A percentile compares a stretch with the other conserved stretches of the same genome.
These are phyloP conservation scores for Sebastes kiyomatsui DNA, from an alignment of 2,797 vertebrate genomes.

Conservation along the genomic window DNA sequence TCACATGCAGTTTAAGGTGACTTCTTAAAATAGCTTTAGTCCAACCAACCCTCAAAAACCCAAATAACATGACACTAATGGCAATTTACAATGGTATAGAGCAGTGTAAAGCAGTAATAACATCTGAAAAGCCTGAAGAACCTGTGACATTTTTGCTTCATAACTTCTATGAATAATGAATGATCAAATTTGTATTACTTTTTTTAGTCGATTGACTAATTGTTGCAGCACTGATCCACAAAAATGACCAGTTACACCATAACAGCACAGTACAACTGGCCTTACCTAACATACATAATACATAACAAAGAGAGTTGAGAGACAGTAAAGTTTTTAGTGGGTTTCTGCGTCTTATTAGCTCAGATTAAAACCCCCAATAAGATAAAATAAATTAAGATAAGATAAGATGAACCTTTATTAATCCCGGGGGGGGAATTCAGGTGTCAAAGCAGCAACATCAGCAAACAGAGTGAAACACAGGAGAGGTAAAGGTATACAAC, in stretches of 20 bases:
- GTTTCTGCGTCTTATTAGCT: background rate
- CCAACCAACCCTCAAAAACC: background rate
- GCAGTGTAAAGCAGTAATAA: background rate
- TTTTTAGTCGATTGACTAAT: background rate
- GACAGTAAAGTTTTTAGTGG: background rate
- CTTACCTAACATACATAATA: background rate
- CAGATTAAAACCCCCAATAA: background rate
- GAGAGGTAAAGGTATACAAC: too few relatives aligned
- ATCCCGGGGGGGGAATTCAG: too few relatives aligned
- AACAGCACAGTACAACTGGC: too few relatives aligned
- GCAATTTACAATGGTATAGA: background rate
- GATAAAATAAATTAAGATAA: too few relatives aligned
- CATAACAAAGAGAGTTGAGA: background rate
- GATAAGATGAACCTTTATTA: too few relatives aligned
- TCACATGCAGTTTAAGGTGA: background rate
- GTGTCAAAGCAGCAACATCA: too few relatives aligned
- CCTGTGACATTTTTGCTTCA: background rate
- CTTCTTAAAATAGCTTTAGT: background rate
- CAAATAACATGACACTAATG: background rate
- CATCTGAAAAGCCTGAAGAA: background rate
- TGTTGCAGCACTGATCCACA: background rate
- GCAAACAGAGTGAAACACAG: too few relatives aligned
- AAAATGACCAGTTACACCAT: background rate
- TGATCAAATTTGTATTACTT: background rate
- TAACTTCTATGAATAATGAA: background rate